Base-by-base conservation (phyloP, 2,888 invertebrate species). In the Monopis laevigella region DNA sequence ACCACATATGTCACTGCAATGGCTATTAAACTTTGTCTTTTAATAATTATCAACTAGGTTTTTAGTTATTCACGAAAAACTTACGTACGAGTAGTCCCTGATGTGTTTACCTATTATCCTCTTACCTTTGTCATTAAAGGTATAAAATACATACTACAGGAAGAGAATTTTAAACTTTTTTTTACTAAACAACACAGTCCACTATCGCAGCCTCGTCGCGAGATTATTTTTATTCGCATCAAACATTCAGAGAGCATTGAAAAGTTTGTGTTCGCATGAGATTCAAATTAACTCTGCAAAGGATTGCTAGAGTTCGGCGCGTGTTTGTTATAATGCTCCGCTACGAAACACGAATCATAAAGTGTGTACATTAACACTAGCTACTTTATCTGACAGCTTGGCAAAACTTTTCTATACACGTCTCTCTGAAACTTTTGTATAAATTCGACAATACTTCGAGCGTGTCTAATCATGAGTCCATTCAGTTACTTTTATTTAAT, bases 341-440 rank as follows among this genome's bases (percentile, higher is more conserved):
- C 34, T 2, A 21, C 36, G 36, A 10, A 19, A 36, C 2, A 21
- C 27, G 61, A 63, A 67, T 72, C 73, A 73, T 67, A 71, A 72
- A 74, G 72, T 64, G 70, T 61, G 62, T 68, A 68, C 69, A 74
- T 74, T 74, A 75, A 69, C 66, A 62, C 68, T 59, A 65, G 59
- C 67, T 67, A 68, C 69, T 41, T 70, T 72, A 68, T 70, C 64
- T 72, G 62, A 69, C 28, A 28, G 28, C 11, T 28, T 11, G 11
- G 4, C 4, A 4, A 17, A 32, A 32, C 16, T 32, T 32, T 32
- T 17, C 12, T 32, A 32, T 32, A 32, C 32, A 3, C 14, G 17
- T 32, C 32, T 32, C 32, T 29, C 32, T 14, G 16, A 5, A 32
- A 32, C 32, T 32, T 32, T 17, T 2, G 16, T 32, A 32, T 32